Evolutionary conservation across 2,888 invertebrate species (phyloP).

Genomic region (Bombylius major): DNA sequence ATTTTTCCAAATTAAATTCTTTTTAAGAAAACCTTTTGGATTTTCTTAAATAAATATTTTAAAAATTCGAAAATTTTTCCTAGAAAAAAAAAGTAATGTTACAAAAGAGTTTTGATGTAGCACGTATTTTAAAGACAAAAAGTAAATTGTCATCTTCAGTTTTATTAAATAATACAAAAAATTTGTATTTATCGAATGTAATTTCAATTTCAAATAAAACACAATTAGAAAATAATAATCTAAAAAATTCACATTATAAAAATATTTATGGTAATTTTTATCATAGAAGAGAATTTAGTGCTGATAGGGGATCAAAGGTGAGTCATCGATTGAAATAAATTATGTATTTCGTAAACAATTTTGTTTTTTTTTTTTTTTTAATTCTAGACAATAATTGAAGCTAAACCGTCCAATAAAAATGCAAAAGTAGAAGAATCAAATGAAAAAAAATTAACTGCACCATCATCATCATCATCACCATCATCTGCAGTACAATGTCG

Average conservation of each 20-base stretch:
- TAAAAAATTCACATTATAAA: no score
- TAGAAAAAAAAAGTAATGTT: conserved; percentile 2
- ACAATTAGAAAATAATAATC: no score
- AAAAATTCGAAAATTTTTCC: no score
- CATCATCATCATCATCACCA: background rate
- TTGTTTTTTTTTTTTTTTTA: background rate
- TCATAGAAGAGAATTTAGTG: background rate
- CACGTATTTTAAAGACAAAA: conserved; percentile 2
- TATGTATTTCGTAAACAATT: no score
- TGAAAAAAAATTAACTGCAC: background rate
- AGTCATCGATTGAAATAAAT: background rate
- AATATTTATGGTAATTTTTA: no score
- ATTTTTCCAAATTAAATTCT: no score
- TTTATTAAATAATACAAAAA: no score
- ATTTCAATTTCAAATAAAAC: no score
- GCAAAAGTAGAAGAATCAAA: background rate
- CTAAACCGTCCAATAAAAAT: background rate
- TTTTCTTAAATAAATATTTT: no score
- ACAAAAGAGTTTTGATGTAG: conserved; percentile 4
- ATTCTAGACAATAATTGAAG: background rate
- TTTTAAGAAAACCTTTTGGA: no score
- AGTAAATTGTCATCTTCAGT: background rate
- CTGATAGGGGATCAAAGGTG: background rate
- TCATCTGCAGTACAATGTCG: background rate
- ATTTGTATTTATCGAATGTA: no score